Evolutionary conservation across 2,797 vertebrate species (phyloP).

Genomic region (Lagodon rhomboides): DNA sequence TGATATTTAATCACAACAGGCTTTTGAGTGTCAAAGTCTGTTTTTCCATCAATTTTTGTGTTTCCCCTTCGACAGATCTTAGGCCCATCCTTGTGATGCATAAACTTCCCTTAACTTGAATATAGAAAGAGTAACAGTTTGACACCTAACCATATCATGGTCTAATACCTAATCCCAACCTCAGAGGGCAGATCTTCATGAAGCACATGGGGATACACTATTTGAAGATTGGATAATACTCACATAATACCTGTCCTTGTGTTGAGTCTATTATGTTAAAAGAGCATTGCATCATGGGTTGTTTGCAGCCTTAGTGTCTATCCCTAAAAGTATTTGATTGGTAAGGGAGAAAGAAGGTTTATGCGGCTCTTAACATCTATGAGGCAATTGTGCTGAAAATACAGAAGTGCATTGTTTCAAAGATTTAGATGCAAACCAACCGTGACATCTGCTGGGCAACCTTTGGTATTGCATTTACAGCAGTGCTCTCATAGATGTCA

Average conservation of each 20-base stretch:
- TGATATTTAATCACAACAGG: neutral
- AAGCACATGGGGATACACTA: neutral
- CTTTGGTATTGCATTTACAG: neutral
- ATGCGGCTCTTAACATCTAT: neutral
- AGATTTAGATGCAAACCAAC: neutral
- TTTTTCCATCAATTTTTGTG: neutral
- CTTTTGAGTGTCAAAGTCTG: neutral
- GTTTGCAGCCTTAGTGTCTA: neutral
- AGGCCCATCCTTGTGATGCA: neutral
- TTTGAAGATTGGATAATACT: neutral
- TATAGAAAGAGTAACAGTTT: neutral
- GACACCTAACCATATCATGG: neutral
- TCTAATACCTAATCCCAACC: neutral
- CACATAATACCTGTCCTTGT: neutral
- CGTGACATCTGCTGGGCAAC: constrained; percentile 28
- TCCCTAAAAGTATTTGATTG: neutral
- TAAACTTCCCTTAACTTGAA: neutral
- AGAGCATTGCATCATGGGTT: neutral
- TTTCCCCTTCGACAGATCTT: neutral
- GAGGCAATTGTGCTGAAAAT: neutral
- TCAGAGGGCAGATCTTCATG: neutral
- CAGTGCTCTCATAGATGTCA: neutral
- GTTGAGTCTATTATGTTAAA: neutral
- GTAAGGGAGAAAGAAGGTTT: neutral
- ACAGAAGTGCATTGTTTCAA: neutral